phyloP scores from a whole-genome alignment of 2,797 vertebrate species.

The Sebastes minor region DNA sequence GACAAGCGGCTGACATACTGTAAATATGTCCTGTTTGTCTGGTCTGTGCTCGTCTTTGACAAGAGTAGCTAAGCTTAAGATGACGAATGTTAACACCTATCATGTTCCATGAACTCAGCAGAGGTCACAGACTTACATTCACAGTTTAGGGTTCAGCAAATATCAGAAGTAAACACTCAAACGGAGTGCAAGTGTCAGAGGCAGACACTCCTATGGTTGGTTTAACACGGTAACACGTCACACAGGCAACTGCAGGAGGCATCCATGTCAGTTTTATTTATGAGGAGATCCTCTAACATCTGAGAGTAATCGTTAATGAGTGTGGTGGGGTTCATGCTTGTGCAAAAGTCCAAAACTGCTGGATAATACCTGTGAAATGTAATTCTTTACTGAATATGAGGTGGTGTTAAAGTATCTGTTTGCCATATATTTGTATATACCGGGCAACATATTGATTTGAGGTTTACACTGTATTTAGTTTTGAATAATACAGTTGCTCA shows the following conservation, averaged over 20 bases:
- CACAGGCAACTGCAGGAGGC: not conserved
- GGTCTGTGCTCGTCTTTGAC: conserved; percentile 13
- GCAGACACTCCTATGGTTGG: not conserved
- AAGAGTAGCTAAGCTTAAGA: conserved; percentile 19
- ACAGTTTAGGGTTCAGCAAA: not conserved
- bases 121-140: conserved; percentile 30
- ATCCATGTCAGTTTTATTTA: not conserved
- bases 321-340: not conserved
- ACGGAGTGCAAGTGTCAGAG: not conserved
- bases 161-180: conserved; percentile 7
- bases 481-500: not conserved
- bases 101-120: conserved; percentile 38
- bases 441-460: not conserved
- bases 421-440: not conserved
- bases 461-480: not conserved
- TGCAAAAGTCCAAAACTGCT: not conserved
- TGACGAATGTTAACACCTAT: conserved; percentile 18
- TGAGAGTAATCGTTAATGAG: not conserved
- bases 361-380: not conserved
- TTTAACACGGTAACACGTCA: not conserved
- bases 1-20: conserved; percentile 48
- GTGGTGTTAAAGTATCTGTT: not conserved
- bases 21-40: conserved; percentile 30
- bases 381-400: not conserved
- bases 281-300: not conserved